These are phyloP conservation scores for Homalodisca vitripennis DNA, from an alignment of 1,140 invertebrate genomes.

Conservation along the genomic window DNA sequence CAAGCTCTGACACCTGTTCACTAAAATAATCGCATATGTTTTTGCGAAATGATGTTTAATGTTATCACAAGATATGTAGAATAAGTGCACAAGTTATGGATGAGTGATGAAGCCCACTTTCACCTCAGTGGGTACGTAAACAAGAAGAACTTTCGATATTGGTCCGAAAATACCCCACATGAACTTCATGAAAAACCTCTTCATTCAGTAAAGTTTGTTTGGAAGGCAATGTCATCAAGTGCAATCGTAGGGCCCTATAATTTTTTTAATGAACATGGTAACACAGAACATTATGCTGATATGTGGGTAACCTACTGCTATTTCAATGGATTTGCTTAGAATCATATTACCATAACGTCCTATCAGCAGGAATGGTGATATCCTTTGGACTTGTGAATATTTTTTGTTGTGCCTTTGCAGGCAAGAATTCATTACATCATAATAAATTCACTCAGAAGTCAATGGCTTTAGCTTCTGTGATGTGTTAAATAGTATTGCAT, in stretches of 20 bases:
- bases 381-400: conserved; percentile 1
- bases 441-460: too few relatives aligned
- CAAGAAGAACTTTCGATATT: conserved; percentile 46
- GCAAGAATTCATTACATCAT: too few relatives aligned
- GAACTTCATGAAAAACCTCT: conserved; percentile 43
- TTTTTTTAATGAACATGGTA: conserved; percentile 38
- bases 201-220: conserved; percentile 46
- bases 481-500: too few relatives aligned
- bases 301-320: conserved; percentile 28
- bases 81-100: conserved; percentile 17
- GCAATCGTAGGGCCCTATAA: conserved; percentile 40
- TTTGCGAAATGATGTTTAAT: conserved; percentile 19
- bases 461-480: too few relatives aligned
- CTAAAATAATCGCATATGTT: conserved; percentile 16
- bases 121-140: conserved; percentile 45
- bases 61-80: conserved; percentile 18
- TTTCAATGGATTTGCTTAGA: conserved; percentile 11
- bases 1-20: conserved; percentile 7
- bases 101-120: conserved; percentile 46
- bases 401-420: too few relatives aligned
- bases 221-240: conserved; percentile 38
- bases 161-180: conserved; percentile 40
- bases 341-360: not conserved
- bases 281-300: conserved; percentile 37
- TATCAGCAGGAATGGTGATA: conserved; percentile 9